Percentiles rank a stretch among this genome's conserved stretches.
Evolutionary conservation across 2,797 vertebrate genomes (phyloP).

Genomic region (Erithacus rubecula): DNA sequence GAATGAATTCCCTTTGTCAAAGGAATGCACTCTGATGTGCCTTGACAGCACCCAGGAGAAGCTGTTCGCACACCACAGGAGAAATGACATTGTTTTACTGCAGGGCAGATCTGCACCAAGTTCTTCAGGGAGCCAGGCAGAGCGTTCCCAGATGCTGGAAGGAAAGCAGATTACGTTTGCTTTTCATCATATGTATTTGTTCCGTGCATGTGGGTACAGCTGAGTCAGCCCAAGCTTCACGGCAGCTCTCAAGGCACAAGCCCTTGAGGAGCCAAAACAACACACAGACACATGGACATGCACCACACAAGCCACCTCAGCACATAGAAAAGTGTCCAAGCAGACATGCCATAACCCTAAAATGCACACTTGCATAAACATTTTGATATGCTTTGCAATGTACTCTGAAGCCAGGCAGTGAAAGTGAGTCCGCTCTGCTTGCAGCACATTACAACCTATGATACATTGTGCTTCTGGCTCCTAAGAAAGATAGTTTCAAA

Average conservation of each 20-base stretch:
- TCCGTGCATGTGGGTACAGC: fast-evolving
- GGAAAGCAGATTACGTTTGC: not conserved
- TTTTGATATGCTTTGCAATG: not conserved
- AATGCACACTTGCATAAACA: not conserved
- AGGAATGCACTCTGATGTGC: constrained; percentile 44
- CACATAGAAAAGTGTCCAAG: fast-evolving
- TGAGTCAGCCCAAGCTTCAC: not conserved
- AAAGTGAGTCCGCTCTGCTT: not conserved
- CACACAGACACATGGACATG: fast-evolving
- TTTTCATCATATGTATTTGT: not conserved
- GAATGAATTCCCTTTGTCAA: constrained; percentile 53
- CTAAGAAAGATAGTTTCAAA: not conserved
- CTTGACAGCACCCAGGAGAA: constrained; percentile 64
- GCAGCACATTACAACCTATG: not conserved
- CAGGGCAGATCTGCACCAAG: not conserved
- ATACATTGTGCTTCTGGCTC: not conserved
- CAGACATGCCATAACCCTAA: fast-evolving
- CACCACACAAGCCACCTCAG: not conserved
- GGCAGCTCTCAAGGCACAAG: not conserved
- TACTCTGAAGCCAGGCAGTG: not conserved
- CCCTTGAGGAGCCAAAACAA: not conserved
- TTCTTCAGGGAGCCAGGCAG: not conserved
- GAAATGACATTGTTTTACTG: constrained; percentile 80
- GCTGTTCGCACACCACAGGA: constrained; percentile 65
- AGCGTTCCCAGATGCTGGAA: not conserved